phyloP scores from a whole-genome alignment of 2,797 vertebrate species.

The Chelidonichthys spinosus region DNA sequence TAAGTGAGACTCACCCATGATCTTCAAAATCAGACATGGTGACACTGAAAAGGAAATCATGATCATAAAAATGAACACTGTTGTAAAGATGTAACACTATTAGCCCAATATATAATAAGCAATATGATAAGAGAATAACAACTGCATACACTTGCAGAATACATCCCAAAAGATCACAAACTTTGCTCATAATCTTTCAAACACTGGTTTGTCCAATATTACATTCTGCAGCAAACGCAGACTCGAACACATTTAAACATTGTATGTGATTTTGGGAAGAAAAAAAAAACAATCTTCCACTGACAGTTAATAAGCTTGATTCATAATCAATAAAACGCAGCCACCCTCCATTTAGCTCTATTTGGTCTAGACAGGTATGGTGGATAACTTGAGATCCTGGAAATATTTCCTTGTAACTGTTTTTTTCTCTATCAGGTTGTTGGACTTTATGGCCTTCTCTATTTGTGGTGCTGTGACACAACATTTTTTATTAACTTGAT shows the following conservation, averaged over 20 bases:
- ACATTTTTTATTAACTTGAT: background rate
- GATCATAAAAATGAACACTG: background rate
- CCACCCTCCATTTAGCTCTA: background rate
- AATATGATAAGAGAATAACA: background rate
- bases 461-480: background rate
- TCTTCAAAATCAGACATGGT: constrained; percentile 75
- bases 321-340: background rate
- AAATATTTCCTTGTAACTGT: background rate
- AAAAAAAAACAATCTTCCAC: background rate
- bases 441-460: background rate
- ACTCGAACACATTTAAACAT: background rate
- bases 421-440: background rate
- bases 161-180: background rate
- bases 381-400: background rate
- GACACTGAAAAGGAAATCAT: constrained; percentile 45
- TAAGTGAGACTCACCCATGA: constrained; percentile 68
- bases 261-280: background rate
- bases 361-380: background rate
- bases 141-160: background rate
- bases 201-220: background rate
- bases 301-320: background rate
- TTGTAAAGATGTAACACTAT: background rate
- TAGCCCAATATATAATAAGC: background rate
- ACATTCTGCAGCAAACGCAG: background rate
- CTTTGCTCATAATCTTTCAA: background rate